These are phyloP conservation scores for Acanthosepion esculentum DNA, from an alignment of 2,888 invertebrate species.

Conservation along the genomic window DNA sequence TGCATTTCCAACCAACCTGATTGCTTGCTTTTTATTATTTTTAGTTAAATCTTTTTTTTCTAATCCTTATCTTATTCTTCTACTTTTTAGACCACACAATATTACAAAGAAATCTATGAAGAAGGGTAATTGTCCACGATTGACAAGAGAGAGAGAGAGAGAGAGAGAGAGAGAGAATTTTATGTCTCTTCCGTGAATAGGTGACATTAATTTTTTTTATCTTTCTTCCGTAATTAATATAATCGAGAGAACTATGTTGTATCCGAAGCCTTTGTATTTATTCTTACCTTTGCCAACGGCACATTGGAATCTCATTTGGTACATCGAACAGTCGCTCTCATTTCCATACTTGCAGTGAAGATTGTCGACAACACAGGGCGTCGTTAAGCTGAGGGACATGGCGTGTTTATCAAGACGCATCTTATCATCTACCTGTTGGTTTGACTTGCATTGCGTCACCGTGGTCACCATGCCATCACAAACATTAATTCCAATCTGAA, in stretches of 20 bases:
- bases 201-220: too few relatives aligned
- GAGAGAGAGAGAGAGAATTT: neutral
- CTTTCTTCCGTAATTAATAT: too few relatives aligned
- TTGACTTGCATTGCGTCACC: constrained; percentile 50
- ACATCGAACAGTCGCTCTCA: constrained; percentile 49
- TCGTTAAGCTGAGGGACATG: constrained; percentile 42
- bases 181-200: neutral
- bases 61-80: too few relatives aligned
- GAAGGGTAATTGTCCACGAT: too few relatives aligned
- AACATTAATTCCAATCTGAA: constrained; percentile 50
- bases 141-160: too few relatives aligned
- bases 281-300: constrained; percentile 51
- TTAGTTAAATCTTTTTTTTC: too few relatives aligned
- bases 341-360: neutral
- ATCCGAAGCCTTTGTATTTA: too few relatives aligned
- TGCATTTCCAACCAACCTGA: too few relatives aligned
- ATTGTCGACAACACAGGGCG: neutral
- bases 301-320: constrained; percentile 53
- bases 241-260: too few relatives aligned
- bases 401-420: constrained; percentile 4
- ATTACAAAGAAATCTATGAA: too few relatives aligned
- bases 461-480: constrained; percentile 50
- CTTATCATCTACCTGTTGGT: neutral
- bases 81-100: too few relatives aligned
- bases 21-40: too few relatives aligned